These are phyloP conservation scores for Argyra leucocephala DNA, from an alignment of 2,888 invertebrate species.

Conservation along the genomic window DNA sequence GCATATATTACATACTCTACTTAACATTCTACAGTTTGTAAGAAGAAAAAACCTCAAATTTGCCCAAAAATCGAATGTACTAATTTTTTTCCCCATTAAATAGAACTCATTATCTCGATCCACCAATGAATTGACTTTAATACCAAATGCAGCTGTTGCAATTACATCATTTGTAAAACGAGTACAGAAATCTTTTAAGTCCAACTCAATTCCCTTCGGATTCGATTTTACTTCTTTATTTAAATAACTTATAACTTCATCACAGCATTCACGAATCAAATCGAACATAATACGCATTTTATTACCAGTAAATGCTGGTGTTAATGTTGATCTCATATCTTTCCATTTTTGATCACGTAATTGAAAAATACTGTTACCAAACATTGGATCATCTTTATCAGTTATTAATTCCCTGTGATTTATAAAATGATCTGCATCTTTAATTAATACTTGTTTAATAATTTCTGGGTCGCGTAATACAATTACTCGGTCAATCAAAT, in stretches of 20 bases:
- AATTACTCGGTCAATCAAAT: constrained; percentile 41
- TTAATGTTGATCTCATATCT: constrained; percentile 44
- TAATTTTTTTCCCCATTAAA: constrained; percentile 44
- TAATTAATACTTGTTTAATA: constrained; percentile 47
- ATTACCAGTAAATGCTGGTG: constrained; percentile 44
- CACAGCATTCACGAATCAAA: constrained; percentile 34
- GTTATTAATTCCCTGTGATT: constrained; percentile 44
- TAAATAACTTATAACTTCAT: constrained; percentile 20
- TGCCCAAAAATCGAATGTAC: constrained; percentile 35
- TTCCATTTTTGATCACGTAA: constrained; percentile 44
- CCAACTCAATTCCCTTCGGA: constrained; percentile 22
- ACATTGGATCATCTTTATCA: constrained; percentile 44
- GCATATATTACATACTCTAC: constrained; percentile 26
- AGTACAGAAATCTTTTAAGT: constrained; percentile 32
- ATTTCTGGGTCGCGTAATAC: constrained; percentile 49
- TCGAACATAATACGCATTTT: constrained; percentile 45
- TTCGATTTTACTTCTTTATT: constrained; percentile 7
- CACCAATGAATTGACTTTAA: constrained; percentile 46
- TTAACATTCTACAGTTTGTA: constrained; percentile 23
- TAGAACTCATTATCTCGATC: constrained; percentile 50
- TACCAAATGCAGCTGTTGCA: constrained; percentile 36
- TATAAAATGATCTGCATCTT: constrained; percentile 50
- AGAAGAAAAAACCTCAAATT: constrained; percentile 31
- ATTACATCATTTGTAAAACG: constrained; percentile 36
- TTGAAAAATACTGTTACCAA: constrained; percentile 45